Evolutionary conservation across 1,140 invertebrate species (phyloP), one percentile per base, ranked within the genome.

Genomic region (Hormaphis cornu): DNA sequence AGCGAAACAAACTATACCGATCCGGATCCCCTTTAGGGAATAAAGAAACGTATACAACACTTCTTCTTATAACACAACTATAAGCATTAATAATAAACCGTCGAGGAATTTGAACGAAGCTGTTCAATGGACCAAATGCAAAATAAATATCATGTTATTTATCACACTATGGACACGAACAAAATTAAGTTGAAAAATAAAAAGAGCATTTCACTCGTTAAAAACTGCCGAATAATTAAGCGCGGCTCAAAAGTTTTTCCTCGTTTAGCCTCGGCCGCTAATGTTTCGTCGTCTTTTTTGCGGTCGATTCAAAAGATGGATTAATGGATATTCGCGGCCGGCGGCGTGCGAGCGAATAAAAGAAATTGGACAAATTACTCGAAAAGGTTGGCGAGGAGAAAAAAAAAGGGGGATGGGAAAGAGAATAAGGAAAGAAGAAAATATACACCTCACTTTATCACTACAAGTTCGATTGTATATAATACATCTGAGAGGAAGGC

Each of bases 381-480:
- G 28, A 66, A 66, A 48, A 50, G 61, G 61, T 46, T 30, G 48
- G 26, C 44, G 50, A 66, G 33, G 61, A 30, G 48, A 66, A 66
- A 63, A 61, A 44, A 50, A 50, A 18, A 66, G 28, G 50, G 28
- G 44, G 61, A 66, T 22, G 50, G 28, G 44, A 44, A 48, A 48
- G 35, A 66, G 28, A 58, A 48, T 33, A 33, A 46, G 24, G 18
- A 66, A 20, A 61, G 18, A 48, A 33, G 50, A 44, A 58, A 46
- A 48, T 8, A 46, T 48, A 50, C 28, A 66, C 61, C 28, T 66
- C 44, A 66, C 44, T 66, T 28, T 48, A 66, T 66, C 61, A 66
- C 61, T 48, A n/a, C n/a, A 48, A 66, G 61, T 66, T 66, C 61
- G 61, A 66, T 66, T 48, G 61, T 66, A 66, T n/a, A n/a, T 66